Percentiles rank a stretch among this genome's conserved stretches.
These are phyloP conservation scores for Drosophila kohkoa DNA, from an alignment of 1,140 invertebrate genomes.

Conservation along the genomic window DNA sequence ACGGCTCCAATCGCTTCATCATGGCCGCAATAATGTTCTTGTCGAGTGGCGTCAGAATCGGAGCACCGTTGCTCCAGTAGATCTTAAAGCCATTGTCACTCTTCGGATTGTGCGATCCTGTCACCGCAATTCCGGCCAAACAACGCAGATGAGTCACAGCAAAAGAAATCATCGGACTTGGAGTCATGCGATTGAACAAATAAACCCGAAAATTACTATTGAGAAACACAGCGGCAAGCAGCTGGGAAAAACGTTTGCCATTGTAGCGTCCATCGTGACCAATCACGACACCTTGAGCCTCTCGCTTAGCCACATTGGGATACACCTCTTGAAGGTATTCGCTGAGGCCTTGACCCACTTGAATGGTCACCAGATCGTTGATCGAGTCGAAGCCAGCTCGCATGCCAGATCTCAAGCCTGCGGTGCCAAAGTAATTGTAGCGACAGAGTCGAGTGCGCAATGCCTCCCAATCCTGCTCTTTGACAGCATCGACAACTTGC, in stretches of 20 bases:
- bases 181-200: conserved; percentile 92
- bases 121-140: conserved; percentile 96
- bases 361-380: conserved; percentile 99
- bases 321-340: conserved; percentile 89
- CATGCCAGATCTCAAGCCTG: conserved; percentile 96
- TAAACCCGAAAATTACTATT: conserved; percentile 92
- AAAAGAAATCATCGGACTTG: conserved; percentile 96
- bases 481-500: conserved; percentile 60
- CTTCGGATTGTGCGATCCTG: conserved; percentile 99
- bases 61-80: conserved; percentile 97
- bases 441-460: conserved; percentile 75
- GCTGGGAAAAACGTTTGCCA: conserved; percentile 96
- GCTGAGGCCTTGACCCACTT: conserved; percentile 97
- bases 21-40: conserved; percentile 94
- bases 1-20: conserved; percentile 88
- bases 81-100: conserved; percentile 99
- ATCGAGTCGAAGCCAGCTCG: conserved; percentile 96
- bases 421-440: conserved; percentile 92
- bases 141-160: conserved; percentile 89
- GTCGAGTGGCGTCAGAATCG: conserved; percentile 96
- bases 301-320: conserved; percentile 83
- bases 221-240: conserved; percentile 94
- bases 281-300: conserved; percentile 92
- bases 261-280: conserved; percentile 98
- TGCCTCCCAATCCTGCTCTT: conserved; percentile 56